Evolutionary conservation across 2,888 invertebrate species (phyloP).

Genomic region (Mactromeris polynyma): DNA sequence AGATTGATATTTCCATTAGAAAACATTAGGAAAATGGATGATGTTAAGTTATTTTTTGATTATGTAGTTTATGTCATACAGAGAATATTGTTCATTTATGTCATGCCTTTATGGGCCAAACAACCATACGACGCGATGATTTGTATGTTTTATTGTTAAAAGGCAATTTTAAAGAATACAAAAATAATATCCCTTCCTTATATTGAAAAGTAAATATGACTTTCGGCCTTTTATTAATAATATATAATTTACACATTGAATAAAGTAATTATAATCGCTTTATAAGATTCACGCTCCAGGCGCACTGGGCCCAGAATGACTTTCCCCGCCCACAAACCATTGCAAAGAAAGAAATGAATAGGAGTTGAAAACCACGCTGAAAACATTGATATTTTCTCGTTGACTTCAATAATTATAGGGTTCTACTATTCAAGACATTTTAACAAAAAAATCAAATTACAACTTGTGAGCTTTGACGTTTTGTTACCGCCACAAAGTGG

Average conservation of each 20-base stretch:
- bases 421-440: slow-evolving; percentile 23
- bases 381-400: slow-evolving; percentile 49
- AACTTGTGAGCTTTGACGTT: slow-evolving; percentile 22
- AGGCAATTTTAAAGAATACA: slow-evolving; percentile 41
- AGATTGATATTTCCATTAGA: slow-evolving; percentile 2
- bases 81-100: neutral
- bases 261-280: slow-evolving; percentile 43
- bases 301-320: slow-evolving; percentile 38
- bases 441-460: slow-evolving; percentile 46
- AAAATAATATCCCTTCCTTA: slow-evolving; percentile 43
- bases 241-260: slow-evolving; percentile 49
- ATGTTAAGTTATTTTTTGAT: neutral
- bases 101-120: slow-evolving; percentile 49
- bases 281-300: slow-evolving; percentile 47
- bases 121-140: slow-evolving; percentile 44
- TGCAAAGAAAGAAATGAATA: slow-evolving; percentile 41
- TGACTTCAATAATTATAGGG: slow-evolving; percentile 38
- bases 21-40: neutral
- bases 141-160: slow-evolving; percentile 35
- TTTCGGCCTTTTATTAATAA: slow-evolving; percentile 43
- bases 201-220: slow-evolving; percentile 53
- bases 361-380: slow-evolving; percentile 30
- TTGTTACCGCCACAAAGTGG: slow-evolving; percentile 35
- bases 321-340: slow-evolving; percentile 43
- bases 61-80: slow-evolving; percentile 18